Conservation (phyloP, 2,888 invertebrate species). For the Chloroclysta siterata region DNA sequence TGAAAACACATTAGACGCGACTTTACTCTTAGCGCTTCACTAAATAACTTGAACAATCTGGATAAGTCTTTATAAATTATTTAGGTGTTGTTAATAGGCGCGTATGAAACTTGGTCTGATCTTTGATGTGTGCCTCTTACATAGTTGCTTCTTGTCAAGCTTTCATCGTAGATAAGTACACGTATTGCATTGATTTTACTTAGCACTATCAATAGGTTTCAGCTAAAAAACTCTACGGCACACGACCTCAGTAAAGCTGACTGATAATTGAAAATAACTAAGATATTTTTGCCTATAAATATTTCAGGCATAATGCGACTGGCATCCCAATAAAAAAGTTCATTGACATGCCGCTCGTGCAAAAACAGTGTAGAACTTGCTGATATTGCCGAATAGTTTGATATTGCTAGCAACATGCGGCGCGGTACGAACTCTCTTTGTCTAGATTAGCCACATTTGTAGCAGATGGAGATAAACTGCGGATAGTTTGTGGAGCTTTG, state of each 20-base stretch:
- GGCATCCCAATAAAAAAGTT: constrained; percentile 33
- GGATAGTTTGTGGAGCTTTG: constrained; percentile 29
- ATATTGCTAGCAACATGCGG: constrained; percentile 32
- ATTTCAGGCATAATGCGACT: constrained; percentile 23
- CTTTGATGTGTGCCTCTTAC: constrained; percentile 26
- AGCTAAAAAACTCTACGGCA: background rate
- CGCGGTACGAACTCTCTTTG: constrained; percentile 30
- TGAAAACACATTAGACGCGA: background rate
- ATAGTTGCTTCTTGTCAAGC: constrained; percentile 21
- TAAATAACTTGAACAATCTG: constrained; percentile 9
- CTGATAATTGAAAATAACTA: constrained; percentile 9
- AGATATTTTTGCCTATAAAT: constrained; percentile 9
- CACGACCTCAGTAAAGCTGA: background rate
- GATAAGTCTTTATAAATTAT: constrained; percentile 4
- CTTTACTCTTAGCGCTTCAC: background rate
- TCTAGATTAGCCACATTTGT: constrained; percentile 36
- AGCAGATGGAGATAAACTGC: constrained; percentile 33
- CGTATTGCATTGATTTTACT: constrained; percentile 1
- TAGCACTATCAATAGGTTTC: no score
- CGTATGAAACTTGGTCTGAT: constrained; percentile 14
- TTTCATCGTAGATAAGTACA: constrained; percentile 23
- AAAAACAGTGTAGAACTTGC: constrained; percentile 31
- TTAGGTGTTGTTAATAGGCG: background rate
- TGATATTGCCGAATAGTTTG: constrained; percentile 37
- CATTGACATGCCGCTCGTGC: constrained; percentile 33